Percentiles rank a stretch among this genome's conserved stretches.
These are phyloP conservation scores for Steinernema carpocapsae DNA, from an alignment of 2,888 invertebrate species.

Conservation along the genomic window DNA sequence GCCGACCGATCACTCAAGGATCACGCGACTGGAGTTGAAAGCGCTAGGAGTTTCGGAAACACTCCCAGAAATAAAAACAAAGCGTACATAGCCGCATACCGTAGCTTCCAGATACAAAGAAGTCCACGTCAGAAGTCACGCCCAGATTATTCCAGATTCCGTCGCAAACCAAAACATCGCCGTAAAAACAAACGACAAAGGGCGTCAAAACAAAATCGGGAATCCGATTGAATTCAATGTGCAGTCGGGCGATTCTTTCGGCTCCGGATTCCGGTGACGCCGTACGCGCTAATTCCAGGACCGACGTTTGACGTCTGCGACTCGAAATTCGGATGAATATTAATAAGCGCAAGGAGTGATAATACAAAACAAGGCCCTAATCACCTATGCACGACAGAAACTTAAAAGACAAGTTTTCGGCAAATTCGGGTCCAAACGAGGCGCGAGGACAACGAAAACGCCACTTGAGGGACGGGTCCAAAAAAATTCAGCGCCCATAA, in stretches of 20 bases:
- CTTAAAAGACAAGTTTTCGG: neutral
- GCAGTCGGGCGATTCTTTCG: neutral
- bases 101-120: too few relatives aligned
- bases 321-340: constrained; percentile 6
- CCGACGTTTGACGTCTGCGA: too few relatives aligned
- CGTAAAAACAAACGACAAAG: constrained; percentile 22
- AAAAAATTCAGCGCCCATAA: neutral
- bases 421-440: too few relatives aligned
- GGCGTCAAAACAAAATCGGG: constrained; percentile 3
- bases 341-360: neutral
- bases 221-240: neutral
- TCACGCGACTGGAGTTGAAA: too few relatives aligned
- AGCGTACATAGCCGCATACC: too few relatives aligned
- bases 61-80: too few relatives aligned
- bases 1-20: too few relatives aligned
- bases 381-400: constrained; percentile 13
- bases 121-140: neutral
- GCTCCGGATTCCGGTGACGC: neutral
- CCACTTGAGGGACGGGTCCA: too few relatives aligned
- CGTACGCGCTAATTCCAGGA: too few relatives aligned
- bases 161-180: constrained; percentile 17
- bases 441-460: too few relatives aligned
- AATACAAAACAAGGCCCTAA: neutral
- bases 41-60: too few relatives aligned
- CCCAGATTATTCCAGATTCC: neutral